These are phyloP conservation scores for Aphelocoma coerulescens DNA, from an alignment of 2,113 vertebrate genomes.

Conservation along the genomic window DNA sequence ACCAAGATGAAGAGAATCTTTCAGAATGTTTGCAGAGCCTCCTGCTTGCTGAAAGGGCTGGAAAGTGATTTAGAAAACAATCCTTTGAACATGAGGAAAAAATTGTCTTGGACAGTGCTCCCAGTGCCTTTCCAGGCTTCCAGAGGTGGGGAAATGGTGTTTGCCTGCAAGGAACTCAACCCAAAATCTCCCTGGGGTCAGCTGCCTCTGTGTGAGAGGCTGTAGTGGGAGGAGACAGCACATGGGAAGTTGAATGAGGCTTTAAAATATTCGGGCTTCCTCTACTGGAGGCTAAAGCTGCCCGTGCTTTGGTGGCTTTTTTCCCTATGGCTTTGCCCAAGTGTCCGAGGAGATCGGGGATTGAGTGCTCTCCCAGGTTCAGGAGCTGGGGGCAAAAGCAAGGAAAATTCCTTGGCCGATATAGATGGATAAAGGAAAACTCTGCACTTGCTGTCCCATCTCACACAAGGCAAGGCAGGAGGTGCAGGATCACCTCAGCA, in stretches of 20 bases:
- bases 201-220: not conserved
- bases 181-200: not conserved
- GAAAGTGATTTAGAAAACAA: constrained; percentile 38
- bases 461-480: not conserved
- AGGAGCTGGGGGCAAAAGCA: not conserved
- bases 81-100: constrained; percentile 53
- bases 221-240: not conserved
- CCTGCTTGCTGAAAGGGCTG: not conserved
- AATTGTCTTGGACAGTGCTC: constrained; percentile 10
- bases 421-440: not conserved
- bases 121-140: not conserved
- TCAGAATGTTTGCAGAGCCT: constrained; percentile 40
- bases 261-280: not conserved
- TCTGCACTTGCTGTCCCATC: not conserved
- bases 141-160: not conserved
- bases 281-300: not conserved
- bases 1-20: not conserved
- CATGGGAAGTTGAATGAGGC: not conserved
- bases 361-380: not conserved
- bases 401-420: not conserved
- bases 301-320: not conserved
- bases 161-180: not conserved
- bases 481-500: no score
- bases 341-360: not conserved
- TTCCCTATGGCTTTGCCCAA: not conserved